Evolutionary conservation across 37 sponge, comb jelly and placozoan species (phyloP), one percentile per base, ranked within the genome.

Genomic region (Dysidea cf. avara): DNA sequence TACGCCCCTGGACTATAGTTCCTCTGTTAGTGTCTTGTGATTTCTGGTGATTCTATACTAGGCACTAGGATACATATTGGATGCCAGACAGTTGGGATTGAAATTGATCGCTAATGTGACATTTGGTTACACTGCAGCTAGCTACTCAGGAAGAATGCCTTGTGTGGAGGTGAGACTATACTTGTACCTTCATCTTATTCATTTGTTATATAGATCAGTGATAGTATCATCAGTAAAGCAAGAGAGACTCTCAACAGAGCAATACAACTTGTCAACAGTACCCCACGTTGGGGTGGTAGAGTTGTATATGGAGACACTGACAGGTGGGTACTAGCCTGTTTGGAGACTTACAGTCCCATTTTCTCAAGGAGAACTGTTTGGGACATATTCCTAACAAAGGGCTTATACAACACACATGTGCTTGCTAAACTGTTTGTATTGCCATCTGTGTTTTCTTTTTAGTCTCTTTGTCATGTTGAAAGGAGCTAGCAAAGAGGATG

Each of bases 221-320:
- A 97, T 68, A 93, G 94, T 53, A 94, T 97, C 63, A 94, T 97
- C 0, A 54, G 78, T 28, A 97, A 97, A 47, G 98, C 82, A 3
- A 57, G 98, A 31, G 94, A 97, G 63, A 97, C 98, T 0, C 66
- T 97, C 47, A 87, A 93, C 38, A 60, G 78, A 47, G 92, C 98
- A 32, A 97, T 97, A n/a, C 63, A 87, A n/a, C 39, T 97, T 39
- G 91, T 97, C 26, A 65, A 87, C 35, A 40, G 71, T 28, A 88
- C 90, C 26, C 69, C 86, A 26, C 63, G 88, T 64, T 97, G 94
- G 98, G 53, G 68, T 43, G 98, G 68, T 1, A 71, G 76, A 35
- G 98, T 97, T 3, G 88, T 97, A 14, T 97, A 97, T 82, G 98
- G 98, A 24, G 98, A 93, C 74, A 97, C 98, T 21, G 98, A 97